Conservation (phyloP, 2,888 invertebrate species). For the Plebejus anna region DNA sequence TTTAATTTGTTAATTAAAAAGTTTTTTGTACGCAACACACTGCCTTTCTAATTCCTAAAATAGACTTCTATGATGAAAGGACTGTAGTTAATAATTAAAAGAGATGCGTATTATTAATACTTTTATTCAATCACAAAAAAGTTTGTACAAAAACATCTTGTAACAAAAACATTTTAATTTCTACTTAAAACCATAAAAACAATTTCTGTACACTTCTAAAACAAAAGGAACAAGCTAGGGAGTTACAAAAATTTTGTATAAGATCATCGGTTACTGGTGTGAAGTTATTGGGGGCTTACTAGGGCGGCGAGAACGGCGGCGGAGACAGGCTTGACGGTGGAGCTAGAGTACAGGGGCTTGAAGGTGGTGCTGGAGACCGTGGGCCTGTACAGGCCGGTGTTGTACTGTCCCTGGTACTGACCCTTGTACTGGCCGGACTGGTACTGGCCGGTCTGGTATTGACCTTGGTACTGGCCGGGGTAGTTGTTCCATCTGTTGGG, state of each 20-base stretch:
- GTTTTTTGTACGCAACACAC: too few species aligned
- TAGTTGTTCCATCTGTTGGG: background rate
- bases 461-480: background rate
- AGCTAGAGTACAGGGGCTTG: background rate
- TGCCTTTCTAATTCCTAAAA: too few species aligned
- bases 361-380: background rate
- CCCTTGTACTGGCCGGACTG: background rate
- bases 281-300: background rate
- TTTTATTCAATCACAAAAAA: constrained; percentile 17
- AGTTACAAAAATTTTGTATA: constrained; percentile 12
- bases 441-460: constrained; percentile 2
- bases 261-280: background rate
- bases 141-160: constrained; percentile 1
- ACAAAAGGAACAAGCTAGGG: background rate
- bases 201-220: constrained; percentile 10
- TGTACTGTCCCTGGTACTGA: constrained; percentile 16
- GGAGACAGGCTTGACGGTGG: background rate
- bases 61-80: background rate
- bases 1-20: too few species aligned
- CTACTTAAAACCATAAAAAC: constrained; percentile 19
- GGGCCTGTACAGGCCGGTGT: constrained; percentile 10
- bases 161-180: constrained; percentile 5
- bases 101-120: constrained; percentile 3
- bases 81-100: background rate
- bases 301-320: background rate